phyloP scores from a whole-genome alignment of 2,113 vertebrate species.

The Harpagus bidentatus region DNA sequence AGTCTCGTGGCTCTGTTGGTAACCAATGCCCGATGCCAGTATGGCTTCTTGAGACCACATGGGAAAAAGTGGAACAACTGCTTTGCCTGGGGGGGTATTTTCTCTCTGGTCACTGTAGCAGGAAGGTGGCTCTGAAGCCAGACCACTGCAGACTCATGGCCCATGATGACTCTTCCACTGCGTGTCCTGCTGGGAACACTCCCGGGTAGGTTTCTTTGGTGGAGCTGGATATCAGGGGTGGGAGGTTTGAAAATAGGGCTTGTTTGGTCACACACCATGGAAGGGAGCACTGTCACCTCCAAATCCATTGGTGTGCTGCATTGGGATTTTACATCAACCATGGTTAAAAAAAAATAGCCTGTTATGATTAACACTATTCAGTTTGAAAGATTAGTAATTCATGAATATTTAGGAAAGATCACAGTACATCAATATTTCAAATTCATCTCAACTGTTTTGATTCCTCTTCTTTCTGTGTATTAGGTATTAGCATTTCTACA shows the following conservation, averaged over 20 bases:
- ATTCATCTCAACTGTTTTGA: not conserved
- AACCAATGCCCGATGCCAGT: fast-evolving
- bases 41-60: not conserved
- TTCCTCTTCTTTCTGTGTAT: conserved; percentile 9
- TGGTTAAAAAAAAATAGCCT: not conserved
- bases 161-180: not conserved
- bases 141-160: not conserved
- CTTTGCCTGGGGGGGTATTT: not conserved
- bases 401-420: not conserved
- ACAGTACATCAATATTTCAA: not conserved
- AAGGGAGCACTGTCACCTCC: not conserved
- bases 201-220: not conserved
- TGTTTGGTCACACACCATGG: not conserved
- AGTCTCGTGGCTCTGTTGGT: not conserved
- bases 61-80: not conserved
- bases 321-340: not conserved
- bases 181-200: not conserved
- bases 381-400: not conserved
- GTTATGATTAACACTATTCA: not conserved
- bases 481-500: not conserved
- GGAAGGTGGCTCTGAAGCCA: not conserved
- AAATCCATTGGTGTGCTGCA: not conserved
- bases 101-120: not conserved
- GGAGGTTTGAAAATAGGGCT: not conserved
- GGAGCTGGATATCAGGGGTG: not conserved